Evolutionary conservation across 1,140 invertebrate species (phyloP).

Genomic region (Solenopsis invicta): DNA sequence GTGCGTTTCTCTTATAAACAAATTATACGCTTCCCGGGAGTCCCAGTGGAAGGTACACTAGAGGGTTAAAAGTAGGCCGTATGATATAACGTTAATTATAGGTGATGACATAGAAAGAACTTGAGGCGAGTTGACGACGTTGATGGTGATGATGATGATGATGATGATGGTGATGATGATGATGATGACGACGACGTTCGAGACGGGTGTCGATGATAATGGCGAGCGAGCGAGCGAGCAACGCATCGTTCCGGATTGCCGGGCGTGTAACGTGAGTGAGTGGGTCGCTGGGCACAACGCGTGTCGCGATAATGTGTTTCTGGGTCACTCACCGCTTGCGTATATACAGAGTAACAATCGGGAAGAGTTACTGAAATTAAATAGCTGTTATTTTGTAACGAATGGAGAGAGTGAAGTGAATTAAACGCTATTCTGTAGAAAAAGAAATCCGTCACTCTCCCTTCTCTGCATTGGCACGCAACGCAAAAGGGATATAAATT

Average conservation of each 20-base stretch:
- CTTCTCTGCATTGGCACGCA: background rate
- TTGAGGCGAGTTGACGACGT: slow-evolving; percentile 7
- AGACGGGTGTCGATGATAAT: slow-evolving; percentile 50
- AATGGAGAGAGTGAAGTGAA: background rate
- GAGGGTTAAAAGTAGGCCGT: slow-evolving; percentile 49
- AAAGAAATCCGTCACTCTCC: background rate
- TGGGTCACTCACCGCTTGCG: slow-evolving; percentile 77
- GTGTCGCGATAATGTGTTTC: slow-evolving; percentile 80
- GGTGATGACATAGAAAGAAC: slow-evolving; percentile 54
- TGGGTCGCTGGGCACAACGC: slow-evolving; percentile 76
- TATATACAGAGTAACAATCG: slow-evolving; percentile 29
- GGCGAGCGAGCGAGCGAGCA: slow-evolving; percentile 22
- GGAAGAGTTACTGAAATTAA: background rate
- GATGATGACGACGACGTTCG: background rate
- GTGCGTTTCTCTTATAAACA: slow-evolving; percentile 39
- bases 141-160: background rate
- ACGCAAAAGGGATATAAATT: background rate
- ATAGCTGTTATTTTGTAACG: background rate
- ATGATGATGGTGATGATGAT: slow-evolving; percentile 19
- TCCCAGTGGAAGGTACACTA: background rate
- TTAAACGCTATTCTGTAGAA: background rate
- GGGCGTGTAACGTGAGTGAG: slow-evolving; percentile 81
- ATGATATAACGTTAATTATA: slow-evolving; percentile 63
- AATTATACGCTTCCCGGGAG: slow-evolving; percentile 37
- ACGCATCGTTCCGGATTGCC: slow-evolving; percentile 74